Base-by-base conservation (phyloP, 2,888 invertebrate genomes). In the Pseudoips prasinana region DNA sequence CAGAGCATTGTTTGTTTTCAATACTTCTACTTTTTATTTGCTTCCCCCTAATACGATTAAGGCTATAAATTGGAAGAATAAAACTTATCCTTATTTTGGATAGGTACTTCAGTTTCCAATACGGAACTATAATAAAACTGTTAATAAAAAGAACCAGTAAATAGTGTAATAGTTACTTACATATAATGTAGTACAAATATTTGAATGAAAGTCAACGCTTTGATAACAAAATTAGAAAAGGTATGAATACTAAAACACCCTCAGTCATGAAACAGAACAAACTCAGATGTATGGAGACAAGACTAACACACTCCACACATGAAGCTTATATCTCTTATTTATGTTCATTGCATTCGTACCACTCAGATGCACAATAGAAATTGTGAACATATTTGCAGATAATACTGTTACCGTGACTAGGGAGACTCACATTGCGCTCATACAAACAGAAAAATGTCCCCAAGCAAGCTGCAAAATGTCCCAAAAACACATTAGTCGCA, bases 381-480 rank as follows among this genome's bases (percentile, higher is more conserved):
- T 88, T 81, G 80, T 75, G 73, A 85, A 85, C 88, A 87, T 88
- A 88, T 87, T 88, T 73, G 79, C 74, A 77, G 82, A 80, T 87
- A 88, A 88, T 82, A 75, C 77, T 73, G 80, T 88, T 87, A 87
- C 82, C 68, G 63, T 70, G 63, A 64, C 68, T 62, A 55, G 77
- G 77, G 74, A 61, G 73, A 64, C 67, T 66, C 68, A 77, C 73
- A 76, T 69, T 77, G 73, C 57, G 66, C 58, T 73, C 81, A 74
- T 74, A 79, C 80, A 78, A 77, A 87, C 76, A 84, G 80, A 88
- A 85, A 85, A 86, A 85, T 83, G 75, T 77, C 85, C 80, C 62
- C 67, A 72, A 78, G 87, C 86, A 83, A 82, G 84, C 87, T 87
- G 87, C 86, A 86, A 82, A 87, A 86, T 87, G 88, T 87, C 83